A percentile compares a stretch with the other conserved stretches of the same genome.
Conservation (phyloP, 2,888 invertebrate species). For the Temnothorax unifasciatus region DNA sequence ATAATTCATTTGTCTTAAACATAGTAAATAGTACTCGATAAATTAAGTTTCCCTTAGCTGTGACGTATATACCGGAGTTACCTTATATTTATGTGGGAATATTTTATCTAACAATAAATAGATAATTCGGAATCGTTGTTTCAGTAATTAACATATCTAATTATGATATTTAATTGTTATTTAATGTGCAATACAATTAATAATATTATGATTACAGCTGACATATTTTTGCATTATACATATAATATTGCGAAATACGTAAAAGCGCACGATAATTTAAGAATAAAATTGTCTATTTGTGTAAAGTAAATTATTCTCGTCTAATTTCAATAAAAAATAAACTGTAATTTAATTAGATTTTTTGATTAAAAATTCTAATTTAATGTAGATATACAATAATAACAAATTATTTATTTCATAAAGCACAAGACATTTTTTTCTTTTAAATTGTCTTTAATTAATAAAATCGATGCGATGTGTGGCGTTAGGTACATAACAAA, state of each 20-base stretch:
- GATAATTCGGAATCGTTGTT: background rate
- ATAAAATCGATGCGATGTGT: background rate
- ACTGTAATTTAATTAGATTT: background rate
- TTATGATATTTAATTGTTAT: background rate
- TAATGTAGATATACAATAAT: background rate
- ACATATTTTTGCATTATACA: background rate
- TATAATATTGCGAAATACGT: background rate
- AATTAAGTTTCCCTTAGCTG: too few relatives aligned
- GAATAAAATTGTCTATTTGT: background rate
- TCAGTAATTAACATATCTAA: background rate
- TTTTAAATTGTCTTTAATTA: background rate
- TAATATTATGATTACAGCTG: background rate
- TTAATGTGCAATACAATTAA: background rate
- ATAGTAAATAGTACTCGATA: too few relatives aligned
- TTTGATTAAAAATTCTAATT: background rate
- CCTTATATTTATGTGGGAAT: too few relatives aligned
- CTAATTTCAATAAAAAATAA: background rate
- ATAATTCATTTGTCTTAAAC: too few relatives aligned
- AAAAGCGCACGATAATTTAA: background rate
- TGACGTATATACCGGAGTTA: too few relatives aligned
- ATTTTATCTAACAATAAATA: background rate
- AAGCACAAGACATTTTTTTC: background rate
- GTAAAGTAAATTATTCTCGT: background rate
- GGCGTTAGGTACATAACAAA: background rate
- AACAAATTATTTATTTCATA: background rate